Evolutionary conservation across 2,113 vertebrate genomes (phyloP).

Genomic region (Indicator maculatus): DNA sequence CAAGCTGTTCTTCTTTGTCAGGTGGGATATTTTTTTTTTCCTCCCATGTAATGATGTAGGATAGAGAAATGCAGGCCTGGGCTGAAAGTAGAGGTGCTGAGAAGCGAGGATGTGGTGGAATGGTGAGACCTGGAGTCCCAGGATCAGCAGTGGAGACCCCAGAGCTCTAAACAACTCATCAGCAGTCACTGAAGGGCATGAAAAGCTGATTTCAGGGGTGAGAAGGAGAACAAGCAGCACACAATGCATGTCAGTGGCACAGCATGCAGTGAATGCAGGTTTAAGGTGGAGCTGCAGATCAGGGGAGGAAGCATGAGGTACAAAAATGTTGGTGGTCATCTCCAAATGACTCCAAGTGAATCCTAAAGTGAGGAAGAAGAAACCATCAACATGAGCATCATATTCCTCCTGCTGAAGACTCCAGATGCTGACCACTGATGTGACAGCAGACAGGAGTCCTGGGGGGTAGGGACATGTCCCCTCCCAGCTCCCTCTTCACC

Average conservation of each 20-base stretch:
- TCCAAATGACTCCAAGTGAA: neutral
- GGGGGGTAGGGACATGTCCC: neutral
- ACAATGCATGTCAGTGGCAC: fast-evolving
- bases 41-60: neutral
- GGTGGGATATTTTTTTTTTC: neutral
- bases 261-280: neutral
- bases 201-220: neutral
- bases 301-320: neutral
- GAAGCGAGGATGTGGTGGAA: neutral
- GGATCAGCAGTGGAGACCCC: neutral
- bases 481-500: neutral
- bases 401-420: neutral
- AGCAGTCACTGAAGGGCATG: too few relatives aligned
- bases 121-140: neutral
- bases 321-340: neutral
- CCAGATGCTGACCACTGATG: neutral
- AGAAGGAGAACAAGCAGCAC: neutral
- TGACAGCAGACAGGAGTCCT: neutral
- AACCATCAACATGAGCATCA: neutral
- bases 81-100: neutral
- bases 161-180: neutral
- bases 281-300: neutral
- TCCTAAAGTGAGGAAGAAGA: neutral
- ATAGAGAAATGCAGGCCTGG: neutral
- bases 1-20: neutral